Evolutionary conservation across 2,113 vertebrate genomes (phyloP).

Genomic region (Fregetta grallaria): DNA sequence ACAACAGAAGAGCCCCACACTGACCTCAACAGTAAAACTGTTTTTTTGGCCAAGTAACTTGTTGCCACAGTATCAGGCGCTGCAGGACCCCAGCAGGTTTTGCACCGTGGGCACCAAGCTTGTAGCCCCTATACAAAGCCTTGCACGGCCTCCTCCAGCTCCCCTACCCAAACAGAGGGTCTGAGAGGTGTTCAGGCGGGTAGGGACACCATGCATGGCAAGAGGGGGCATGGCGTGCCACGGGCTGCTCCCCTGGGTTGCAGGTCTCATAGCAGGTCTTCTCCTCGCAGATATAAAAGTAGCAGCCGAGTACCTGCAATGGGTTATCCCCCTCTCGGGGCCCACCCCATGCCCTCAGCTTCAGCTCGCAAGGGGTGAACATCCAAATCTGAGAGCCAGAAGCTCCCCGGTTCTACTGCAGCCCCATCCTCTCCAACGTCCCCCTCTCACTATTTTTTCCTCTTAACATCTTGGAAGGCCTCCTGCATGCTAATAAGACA

Average conservation of each 20-base stretch:
- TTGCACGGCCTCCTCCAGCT: fast-evolving
- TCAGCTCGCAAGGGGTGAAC: background rate
- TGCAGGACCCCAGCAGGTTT: background rate
- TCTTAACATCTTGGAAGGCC: background rate
- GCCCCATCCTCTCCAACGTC: background rate
- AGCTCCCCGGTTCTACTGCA: background rate
- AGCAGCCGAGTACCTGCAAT: background rate
- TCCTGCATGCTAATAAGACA: background rate
- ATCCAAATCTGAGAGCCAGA: background rate
- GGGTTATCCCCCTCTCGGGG: fast-evolving
- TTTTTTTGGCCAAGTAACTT: background rate
- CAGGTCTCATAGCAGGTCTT: background rate
- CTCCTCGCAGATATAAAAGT: background rate
- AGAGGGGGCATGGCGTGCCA: background rate
- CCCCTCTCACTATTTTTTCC: background rate
- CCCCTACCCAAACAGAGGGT: background rate
- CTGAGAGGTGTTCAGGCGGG: background rate
- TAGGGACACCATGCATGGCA: background rate
- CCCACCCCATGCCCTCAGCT: background rate
- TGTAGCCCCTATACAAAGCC: background rate
- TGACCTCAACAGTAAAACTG: background rate
- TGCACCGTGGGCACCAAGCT: fast-evolving
- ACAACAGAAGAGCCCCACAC: background rate
- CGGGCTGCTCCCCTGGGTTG: background rate
- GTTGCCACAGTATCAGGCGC: too few relatives aligned